These are phyloP conservation scores for Elachura formosa DNA, from an alignment of 2,113 vertebrate genomes.

Conservation along the genomic window DNA sequence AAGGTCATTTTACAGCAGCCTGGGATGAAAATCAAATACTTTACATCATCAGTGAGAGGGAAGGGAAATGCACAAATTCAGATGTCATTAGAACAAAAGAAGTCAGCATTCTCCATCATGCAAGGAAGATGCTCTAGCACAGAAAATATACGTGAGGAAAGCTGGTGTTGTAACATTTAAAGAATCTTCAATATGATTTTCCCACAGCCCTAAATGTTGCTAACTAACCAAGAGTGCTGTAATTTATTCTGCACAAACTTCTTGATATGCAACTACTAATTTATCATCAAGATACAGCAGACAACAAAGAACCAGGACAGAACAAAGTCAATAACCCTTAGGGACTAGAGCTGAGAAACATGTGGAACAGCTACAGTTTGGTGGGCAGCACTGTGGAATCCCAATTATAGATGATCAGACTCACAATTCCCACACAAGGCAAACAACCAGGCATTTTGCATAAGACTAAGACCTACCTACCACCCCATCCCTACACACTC, in stretches of 20 bases:
- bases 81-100: background rate
- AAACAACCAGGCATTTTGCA: background rate
- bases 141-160: background rate
- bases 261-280: background rate
- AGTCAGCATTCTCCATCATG: rapidly evolving
- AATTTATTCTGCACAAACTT: background rate
- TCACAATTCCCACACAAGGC: background rate
- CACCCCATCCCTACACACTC: background rate
- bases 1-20: background rate
- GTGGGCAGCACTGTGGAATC: background rate
- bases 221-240: background rate
- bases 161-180: background rate
- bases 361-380: background rate
- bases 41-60: background rate
- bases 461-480: background rate
- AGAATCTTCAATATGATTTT: background rate
- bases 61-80: background rate
- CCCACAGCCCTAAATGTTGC: background rate
- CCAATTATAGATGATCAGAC: background rate
- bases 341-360: background rate
- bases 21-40: background rate
- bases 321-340: background rate
- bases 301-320: background rate
- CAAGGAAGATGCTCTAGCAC: background rate
- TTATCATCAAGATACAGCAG: background rate